Evolutionary conservation across 2,113 vertebrate species (phyloP), one percentile per base, ranked within the genome.

Genomic region (Marmota flaviventris): DNA sequence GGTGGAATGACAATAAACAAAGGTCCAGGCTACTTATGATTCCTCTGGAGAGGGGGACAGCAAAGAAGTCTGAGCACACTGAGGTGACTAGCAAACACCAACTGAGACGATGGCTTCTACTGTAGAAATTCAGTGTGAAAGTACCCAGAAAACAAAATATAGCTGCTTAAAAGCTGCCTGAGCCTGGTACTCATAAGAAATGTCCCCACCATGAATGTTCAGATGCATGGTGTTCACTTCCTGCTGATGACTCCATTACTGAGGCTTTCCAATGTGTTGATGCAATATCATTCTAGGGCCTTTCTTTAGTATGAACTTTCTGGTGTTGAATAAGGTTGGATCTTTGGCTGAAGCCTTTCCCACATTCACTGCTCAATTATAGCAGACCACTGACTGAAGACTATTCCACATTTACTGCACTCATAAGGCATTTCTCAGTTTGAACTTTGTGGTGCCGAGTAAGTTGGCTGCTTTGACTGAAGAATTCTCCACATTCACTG

Each of bases 381-480:
- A 53, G 9, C n/a, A 67, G 45, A 18, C 1, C 37, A 1, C 1
- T 53, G 79, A 69, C 32, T 25, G 6, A 85, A 79, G 16, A 1
- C 3, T 2, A 25, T 61, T 61, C 24, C 58, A 61, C 58, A 61
- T 3, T 61, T 61, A 61, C 58, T 61, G 22, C 58, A 61, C 16
- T 5, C 12, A 0, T 0, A 1, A 29, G 39, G 12, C 29, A 13
- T 56, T 20, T 20, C 56, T 20, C 6, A 5, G 9, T 24, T 42
- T 92, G 90, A 58, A 22, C 22, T 37, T 39, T 39, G 0, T 2
- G n/a, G 25, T 42, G 63, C 17, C 29, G 22, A 29, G 53, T 39
- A 32, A 91, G 76, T 16, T 70, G 76, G 8, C 51, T 29, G 1
- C 29, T 45, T 27, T 83, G 78, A 29, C 16, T 84, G 42, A 61